Base-by-base conservation (phyloP, 2,113 vertebrate genomes). In the Trematocara zebra region DNA sequence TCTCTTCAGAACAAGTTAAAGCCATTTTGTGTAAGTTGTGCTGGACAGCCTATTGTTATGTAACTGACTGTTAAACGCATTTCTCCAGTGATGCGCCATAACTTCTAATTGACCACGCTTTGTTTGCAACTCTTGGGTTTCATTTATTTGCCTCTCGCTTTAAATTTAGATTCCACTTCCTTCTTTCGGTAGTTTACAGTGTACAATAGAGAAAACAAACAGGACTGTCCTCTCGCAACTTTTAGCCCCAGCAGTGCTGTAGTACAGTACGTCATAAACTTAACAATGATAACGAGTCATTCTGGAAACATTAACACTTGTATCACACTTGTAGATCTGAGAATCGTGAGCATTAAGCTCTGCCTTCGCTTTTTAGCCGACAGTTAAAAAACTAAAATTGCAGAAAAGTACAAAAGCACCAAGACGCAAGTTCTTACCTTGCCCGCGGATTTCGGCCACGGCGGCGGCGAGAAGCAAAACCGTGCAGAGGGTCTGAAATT, bases 391-490 rank as follows among this genome's bases (percentile, higher is more conserved):
- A 82, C 88, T 76, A 88, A 85, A 87, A 89, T 61, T 52, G 28
- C 59, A 57, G 82, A 88, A 89, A 93, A 93, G 89, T 91, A 37
- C 78, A 40, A 76, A 76, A 12, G 7, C 5, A 17, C 40, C 14
- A 76, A 76, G 17, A 72, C 11, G 40, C 86, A 93, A 95, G 93
- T 92, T 93, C 93, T 94, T 95, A 97, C 96, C 96, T 95, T 94
- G 92, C 35, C 90, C 94, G 23, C 80, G 90, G 8, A 82, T 87
- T 28, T 80, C n/a, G 44, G 37, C 85, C 88, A 88, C 87, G 64
- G 89, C 85, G 1, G 88, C 88, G 9, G 89, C 89, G 10, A 96
- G 64, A 67, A 95, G 12, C 90, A 94, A 78, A 85, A 91, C 40
- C 87, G 90, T 56, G 26, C 95, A 17, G 26, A 95, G 80, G 90